Conservation (phyloP, 2,888 invertebrate genomes). For the Xestia xanthographa region DNA sequence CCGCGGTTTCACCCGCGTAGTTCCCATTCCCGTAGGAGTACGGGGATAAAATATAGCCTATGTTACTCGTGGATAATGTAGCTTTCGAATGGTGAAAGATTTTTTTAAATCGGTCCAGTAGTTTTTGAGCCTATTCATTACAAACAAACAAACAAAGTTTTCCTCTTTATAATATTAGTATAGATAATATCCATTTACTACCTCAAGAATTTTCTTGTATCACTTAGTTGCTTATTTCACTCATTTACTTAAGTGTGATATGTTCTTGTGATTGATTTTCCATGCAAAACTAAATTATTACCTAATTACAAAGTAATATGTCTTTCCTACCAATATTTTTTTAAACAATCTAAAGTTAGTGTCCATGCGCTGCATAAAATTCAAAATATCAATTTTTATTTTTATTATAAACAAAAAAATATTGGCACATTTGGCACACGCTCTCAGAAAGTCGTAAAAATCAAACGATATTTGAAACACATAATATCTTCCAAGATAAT, state of each 20-base stretch:
- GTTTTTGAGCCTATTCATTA: too few relatives aligned
- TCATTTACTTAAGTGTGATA: neutral
- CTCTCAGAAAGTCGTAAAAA: conserved; percentile 47
- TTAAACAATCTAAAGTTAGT: neutral
- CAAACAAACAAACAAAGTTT: too few relatives aligned
- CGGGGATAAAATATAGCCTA: too few relatives aligned
- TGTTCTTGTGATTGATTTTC: neutral
- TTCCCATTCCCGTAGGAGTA: too few relatives aligned
- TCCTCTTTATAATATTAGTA: too few relatives aligned
- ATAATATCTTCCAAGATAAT: conserved; percentile 33
- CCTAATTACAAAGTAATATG: neutral
- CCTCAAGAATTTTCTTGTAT: neutral
- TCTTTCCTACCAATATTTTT: neutral
- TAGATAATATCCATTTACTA: too few relatives aligned
- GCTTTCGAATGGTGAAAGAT: too few relatives aligned
- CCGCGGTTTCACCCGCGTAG: too few relatives aligned
- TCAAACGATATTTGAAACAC: conserved; percentile 39
- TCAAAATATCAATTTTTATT: conserved; percentile 8
- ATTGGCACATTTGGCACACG: conserved; percentile 44
- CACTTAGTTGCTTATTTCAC: neutral
- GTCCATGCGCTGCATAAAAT: neutral
- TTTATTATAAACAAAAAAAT: conserved; percentile 17
- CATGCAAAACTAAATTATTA: neutral
- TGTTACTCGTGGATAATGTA: too few relatives aligned
- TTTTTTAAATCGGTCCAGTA: too few relatives aligned